phyloP scores from a whole-genome alignment of 2,888 invertebrate species.

The Agriotes lineatus region DNA sequence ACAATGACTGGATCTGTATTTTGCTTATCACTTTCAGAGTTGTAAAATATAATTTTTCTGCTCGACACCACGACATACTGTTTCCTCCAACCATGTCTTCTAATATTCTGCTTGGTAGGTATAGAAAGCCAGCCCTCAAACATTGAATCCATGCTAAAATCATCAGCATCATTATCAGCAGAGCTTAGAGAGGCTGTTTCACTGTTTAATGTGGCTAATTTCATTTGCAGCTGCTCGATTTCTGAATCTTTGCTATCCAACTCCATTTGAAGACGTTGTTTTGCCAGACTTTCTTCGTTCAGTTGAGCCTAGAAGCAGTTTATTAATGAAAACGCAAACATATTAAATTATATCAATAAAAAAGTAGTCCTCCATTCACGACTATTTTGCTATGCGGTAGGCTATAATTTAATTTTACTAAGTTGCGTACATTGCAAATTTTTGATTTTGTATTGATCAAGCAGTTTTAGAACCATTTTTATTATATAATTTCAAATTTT shows the following conservation, averaged over 20 bases:
- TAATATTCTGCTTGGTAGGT: slow-evolving; percentile 95
- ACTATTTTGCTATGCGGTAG: no score
- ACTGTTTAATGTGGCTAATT: slow-evolving; percentile 81
- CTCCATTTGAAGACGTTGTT: slow-evolving; percentile 92
- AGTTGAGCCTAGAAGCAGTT: slow-evolving; percentile 86
- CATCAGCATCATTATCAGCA: slow-evolving; percentile 87
- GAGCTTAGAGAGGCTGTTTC: slow-evolving; percentile 94
- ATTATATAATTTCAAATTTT: no score
- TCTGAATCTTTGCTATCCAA: slow-evolving; percentile 96
- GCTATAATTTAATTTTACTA: no score
- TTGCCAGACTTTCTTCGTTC: slow-evolving; percentile 82
- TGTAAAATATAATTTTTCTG: slow-evolving; percentile 97
- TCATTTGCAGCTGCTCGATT: slow-evolving; percentile 92
- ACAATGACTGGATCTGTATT: slow-evolving; percentile 96
- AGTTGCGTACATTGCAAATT: no score
- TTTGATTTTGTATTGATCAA: no score
- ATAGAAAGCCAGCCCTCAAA: slow-evolving; percentile 97
- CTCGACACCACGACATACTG: slow-evolving; percentile 98
- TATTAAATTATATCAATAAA: no score
- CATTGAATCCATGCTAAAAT: slow-evolving; percentile 77
- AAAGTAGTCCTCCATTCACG: no score
- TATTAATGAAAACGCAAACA: no score
- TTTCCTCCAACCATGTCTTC: slow-evolving; percentile 96
- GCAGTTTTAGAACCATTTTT: no score
- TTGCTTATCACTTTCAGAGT: slow-evolving; percentile 92